Percentiles rank a stretch among this genome's conserved stretches.
These are phyloP conservation scores for Heliconius erato DNA, from an alignment of 2,888 invertebrate genomes.

Conservation along the genomic window DNA sequence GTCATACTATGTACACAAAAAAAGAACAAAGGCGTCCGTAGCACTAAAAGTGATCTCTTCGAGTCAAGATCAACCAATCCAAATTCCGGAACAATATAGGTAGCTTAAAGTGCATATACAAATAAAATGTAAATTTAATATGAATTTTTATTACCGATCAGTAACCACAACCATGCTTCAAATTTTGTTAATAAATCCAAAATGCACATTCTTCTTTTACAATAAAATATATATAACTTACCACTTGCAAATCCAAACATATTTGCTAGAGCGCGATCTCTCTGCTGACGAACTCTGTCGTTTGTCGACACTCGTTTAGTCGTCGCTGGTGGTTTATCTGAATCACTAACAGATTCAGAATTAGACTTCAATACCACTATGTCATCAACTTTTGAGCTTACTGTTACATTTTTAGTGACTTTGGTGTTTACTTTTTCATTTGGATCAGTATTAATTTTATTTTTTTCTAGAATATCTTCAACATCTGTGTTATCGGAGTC, in stretches of 20 bases:
- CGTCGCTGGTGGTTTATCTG: constrained; percentile 20
- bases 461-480: constrained; percentile 55
- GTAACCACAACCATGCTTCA: not conserved
- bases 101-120: too few relatives aligned
- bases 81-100: too few relatives aligned
- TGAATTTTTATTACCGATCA: not conserved
- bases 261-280: constrained; percentile 67
- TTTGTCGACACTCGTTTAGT: constrained; percentile 19
- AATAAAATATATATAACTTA: constrained; percentile 62
- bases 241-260: constrained; percentile 77
- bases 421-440: not conserved
- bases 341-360: constrained; percentile 62
- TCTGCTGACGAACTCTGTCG: constrained; percentile 56
- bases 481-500: constrained; percentile 59
- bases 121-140: too few relatives aligned
- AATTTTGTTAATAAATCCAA: not conserved
- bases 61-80: too few relatives aligned
- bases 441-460: constrained; percentile 13
- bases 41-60: too few relatives aligned
- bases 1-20: too few relatives aligned
- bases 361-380: constrained; percentile 63
- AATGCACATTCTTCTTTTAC: constrained; percentile 4
- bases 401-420: constrained; percentile 8
- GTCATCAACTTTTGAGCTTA: not conserved
- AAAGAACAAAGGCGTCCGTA: too few relatives aligned